Percentiles rank a stretch among this genome's conserved stretches.
phyloP scores from a whole-genome alignment of 1,140 invertebrate species.

The Hermatobates lingyangjiaoensis region DNA sequence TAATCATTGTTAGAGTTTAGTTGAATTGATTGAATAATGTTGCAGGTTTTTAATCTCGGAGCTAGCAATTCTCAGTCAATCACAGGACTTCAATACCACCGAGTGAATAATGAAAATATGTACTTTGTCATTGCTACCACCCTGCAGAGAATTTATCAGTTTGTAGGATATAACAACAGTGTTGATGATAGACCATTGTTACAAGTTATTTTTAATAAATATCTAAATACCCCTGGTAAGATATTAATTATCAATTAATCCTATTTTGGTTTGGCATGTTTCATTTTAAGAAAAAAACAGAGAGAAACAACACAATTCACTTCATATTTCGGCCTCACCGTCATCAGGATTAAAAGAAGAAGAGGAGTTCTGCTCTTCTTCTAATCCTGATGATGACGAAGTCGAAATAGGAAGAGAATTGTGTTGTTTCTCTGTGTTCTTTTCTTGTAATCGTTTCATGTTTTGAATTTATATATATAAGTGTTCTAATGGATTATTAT shows the following conservation, averaged over 20 bases:
- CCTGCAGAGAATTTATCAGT: conserved; percentile 64
- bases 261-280: background rate
- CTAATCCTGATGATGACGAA: no score
- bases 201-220: conserved; percentile 61
- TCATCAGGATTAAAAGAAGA: no score
- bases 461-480: no score
- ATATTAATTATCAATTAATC: background rate
- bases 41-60: conserved; percentile 71
- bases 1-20: no score
- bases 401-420: no score
- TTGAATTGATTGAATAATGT: conserved; percentile 14
- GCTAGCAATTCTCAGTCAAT: conserved; percentile 47
- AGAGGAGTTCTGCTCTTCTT: no score
- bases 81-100: conserved; percentile 68
- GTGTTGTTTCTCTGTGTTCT: no score
- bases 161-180: conserved; percentile 48
- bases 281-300: no score
- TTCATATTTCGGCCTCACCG: no score
- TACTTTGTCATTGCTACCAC: conserved; percentile 72
- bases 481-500: no score
- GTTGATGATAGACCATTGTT: conserved; percentile 60
- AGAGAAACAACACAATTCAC: no score
- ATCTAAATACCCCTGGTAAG: conserved; percentile 51
- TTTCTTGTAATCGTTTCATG: no score
- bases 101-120: conserved; percentile 42